Conservation (phyloP, 2,797 vertebrate genomes). For the Meriones psammophilus region DNA sequence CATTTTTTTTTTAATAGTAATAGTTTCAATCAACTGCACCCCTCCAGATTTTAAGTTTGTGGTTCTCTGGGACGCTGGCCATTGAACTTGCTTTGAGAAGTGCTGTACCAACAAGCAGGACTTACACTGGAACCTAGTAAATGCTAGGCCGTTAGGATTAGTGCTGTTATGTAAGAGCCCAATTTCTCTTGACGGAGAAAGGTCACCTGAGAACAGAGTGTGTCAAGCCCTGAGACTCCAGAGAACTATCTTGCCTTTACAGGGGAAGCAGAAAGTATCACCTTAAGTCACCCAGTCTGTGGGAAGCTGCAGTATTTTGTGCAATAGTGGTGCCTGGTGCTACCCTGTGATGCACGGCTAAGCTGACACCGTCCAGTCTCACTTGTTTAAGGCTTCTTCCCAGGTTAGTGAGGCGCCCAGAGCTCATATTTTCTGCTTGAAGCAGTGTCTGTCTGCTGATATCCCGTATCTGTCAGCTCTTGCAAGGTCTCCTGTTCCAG, state of each 20-base stretch:
- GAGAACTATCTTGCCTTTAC: not conserved
- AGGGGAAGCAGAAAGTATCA: not conserved
- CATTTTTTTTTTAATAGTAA: not conserved
- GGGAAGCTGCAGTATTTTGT: not conserved
- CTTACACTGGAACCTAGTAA: not conserved
- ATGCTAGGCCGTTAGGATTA: not conserved
- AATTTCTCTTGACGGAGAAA: not conserved
- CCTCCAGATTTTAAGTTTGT: constrained; percentile 4
- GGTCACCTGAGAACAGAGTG: not conserved
- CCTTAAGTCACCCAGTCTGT: not conserved
- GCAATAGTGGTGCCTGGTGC: not conserved
- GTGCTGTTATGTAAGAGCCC: not conserved
- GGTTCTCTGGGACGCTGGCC: not conserved
- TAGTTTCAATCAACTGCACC: not conserved
- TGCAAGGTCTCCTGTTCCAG: not conserved
- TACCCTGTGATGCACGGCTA: not conserved
- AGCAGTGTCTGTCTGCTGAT: not conserved
- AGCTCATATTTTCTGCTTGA: not conserved
- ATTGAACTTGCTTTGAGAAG: constrained; percentile 42
- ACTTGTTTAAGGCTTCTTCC: not conserved
- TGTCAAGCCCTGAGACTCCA: not conserved
- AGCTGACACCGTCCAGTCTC: not conserved
- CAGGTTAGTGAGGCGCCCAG: not conserved
- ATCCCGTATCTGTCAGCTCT: not conserved
- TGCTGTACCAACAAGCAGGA: not conserved